Evolutionary conservation across 1,140 invertebrate species (phyloP), one percentile per base, ranked within the genome.

Genomic region (Pseudomyrmex cubaensis): DNA sequence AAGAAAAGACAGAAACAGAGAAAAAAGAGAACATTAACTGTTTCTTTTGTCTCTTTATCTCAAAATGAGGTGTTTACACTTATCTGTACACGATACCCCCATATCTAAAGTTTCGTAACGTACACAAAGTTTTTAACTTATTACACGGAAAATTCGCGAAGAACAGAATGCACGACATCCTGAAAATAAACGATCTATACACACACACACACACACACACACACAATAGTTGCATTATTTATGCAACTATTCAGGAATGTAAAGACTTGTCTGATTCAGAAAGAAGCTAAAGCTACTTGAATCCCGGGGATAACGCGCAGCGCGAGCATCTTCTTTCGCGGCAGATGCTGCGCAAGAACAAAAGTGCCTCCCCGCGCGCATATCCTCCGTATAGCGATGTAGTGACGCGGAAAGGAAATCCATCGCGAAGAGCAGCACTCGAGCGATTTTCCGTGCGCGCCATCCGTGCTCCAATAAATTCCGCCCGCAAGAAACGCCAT

Each of bases 331-430:
- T 69, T 35, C 15, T 54, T 56, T 54, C 62, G 44, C 56, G 15
- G 48, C 48, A 63, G 70, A 67, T 66, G 25, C 50, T 54, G 54
- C 56, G 80, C 82, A 78, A 64, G 85, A 87, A 87, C 86, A 87
- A 87, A 87, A 70, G 75, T 77, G 72, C 59, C 62, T 85, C 85
- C 20, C n/a, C 35, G 35, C 35, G 35, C 20, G n/a, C 67, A 69
- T 70, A 62, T 83, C 63, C 59, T 69, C 35, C 35, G 5, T 88
- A 70, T 66, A 66, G 50, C 44, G 52, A 64, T 12, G 67, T 75
- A 78, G 86, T 73, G 75, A 88, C 87, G 83, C 87, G 70, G 77
- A 89, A 89, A 70, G 74, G 69, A 80, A 86, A 89, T 89, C 77
- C 78, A 80, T 88, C 84, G 87, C 76, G 77, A 35, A 7, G 50